Evolutionary conservation across 2,888 invertebrate species (phyloP).

Genomic region (Acholoe squamosa): DNA sequence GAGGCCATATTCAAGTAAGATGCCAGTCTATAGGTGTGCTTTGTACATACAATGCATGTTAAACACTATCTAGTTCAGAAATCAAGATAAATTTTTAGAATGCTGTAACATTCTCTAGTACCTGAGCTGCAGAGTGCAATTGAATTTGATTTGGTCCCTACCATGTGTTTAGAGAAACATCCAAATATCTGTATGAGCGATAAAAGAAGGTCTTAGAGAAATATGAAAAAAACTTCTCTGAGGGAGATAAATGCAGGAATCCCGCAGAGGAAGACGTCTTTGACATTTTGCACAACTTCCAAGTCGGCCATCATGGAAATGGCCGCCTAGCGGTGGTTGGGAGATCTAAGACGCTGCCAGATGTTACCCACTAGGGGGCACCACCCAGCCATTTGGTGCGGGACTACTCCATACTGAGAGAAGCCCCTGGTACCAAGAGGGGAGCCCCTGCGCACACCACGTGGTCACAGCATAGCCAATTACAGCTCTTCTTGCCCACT

Average conservation of each 20-base stretch:
- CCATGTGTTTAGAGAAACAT: no score
- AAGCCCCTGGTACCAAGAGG: slow-evolving; percentile 54
- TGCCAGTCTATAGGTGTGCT: no score
- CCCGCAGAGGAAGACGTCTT: background rate
- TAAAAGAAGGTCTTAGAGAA: no score
- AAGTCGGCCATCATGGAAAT: slow-evolving; percentile 36
- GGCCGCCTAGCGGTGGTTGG: slow-evolving; percentile 12
- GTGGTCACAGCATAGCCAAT: slow-evolving; percentile 59
- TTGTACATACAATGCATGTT: no score
- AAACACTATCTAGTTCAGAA: no score
- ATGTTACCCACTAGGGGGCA: slow-evolving; percentile 33
- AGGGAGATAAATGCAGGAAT: background rate
- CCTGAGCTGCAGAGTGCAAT: no score
- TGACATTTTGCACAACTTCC: slow-evolving; percentile 33
- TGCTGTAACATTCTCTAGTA: no score
- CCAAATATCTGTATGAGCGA: no score
- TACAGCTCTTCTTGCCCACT: slow-evolving; percentile 21
- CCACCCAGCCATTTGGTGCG: slow-evolving; percentile 25
- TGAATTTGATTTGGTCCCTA: no score
- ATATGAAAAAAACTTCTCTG: no score
- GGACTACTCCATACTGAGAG: background rate
- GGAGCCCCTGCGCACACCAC: slow-evolving; percentile 48
- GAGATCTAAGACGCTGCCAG: slow-evolving; percentile 50
- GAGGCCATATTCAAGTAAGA: no score
- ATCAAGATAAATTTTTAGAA: no score